Base-by-base conservation (phyloP, 2,797 vertebrate species). In the Rhinella marina region DNA sequence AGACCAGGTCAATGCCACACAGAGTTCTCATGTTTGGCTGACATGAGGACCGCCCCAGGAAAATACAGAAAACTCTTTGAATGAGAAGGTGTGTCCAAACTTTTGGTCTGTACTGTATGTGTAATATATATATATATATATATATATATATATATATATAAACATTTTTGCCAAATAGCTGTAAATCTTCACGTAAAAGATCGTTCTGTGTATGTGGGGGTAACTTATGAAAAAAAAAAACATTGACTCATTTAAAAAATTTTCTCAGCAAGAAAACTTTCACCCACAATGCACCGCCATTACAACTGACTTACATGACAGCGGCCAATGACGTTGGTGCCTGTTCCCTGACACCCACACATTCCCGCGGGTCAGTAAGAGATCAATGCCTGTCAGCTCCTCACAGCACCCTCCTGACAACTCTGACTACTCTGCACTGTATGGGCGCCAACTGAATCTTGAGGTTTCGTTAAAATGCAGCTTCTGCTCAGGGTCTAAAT, bases 321-420 rank as follows among this genome's bases (percentile, higher is more conserved):
- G 32, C 59, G 16, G 32, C 13, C 56, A 4, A 17, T 64, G 79
- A 64, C 79, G 59, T 64, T 19, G 41, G 19, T 21, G 57, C 29
- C 7, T 81, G 21, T 64, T 21, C n/a, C 29, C 52, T n/a, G 59
- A 48, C 59, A 50, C 79, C 56, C 27, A 59, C 79, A 14, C 59
- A 12, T 32, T 61, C 29, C 73, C 73, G 23, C 0, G 48, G 50
- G 73, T 76, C 73, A 76, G 21, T 76, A 23, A 25, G 50, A 25
- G 73, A 76, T 52, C 48, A 8, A 50, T n/a, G 73, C 54, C 73
- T 54, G 73, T 76, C 73, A n/a, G 41, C 72, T n/a, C 72, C 72
- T 75, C 21, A 7, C 19, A 50, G 73, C 48, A 0, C 32, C 73
- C 73, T 73, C 11, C 3, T 76, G 73, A 76, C 73, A n/a, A 13